Conservation (phyloP, 35 echinoderm and acorn worm species). For the Heliocidaris tuberculata region DNA sequence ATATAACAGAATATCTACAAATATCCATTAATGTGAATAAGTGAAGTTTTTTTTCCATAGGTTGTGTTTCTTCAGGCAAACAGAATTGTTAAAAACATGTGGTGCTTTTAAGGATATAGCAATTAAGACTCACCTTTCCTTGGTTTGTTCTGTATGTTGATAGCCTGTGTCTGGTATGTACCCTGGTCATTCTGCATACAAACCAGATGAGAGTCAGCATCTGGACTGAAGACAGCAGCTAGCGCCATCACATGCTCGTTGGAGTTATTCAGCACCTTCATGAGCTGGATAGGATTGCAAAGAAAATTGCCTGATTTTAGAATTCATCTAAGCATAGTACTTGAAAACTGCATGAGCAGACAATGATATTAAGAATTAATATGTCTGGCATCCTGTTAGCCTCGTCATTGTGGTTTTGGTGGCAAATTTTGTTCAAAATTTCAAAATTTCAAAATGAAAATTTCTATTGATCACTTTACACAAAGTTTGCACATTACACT, state of each 20-base stretch:
- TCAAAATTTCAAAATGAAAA: too few relatives aligned
- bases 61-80: too few relatives aligned
- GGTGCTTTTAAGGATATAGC: not conserved
- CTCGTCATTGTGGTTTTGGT: too few relatives aligned
- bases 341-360: not conserved
- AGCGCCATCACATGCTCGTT: slow-evolving; percentile 99
- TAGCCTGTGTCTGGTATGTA: slow-evolving; percentile 93
- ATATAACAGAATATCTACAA: too few relatives aligned
- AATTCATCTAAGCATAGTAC: not conserved
- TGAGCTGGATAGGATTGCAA: slow-evolving; percentile 59
- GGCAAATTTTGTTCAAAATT: too few relatives aligned
- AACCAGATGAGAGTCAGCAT: slow-evolving; percentile 94
- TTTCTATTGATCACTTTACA: too few relatives aligned
- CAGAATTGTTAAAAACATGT: too few relatives aligned
- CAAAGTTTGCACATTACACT: too few relatives aligned
- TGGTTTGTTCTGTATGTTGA: slow-evolving; percentile 99
- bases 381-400: too few relatives aligned
- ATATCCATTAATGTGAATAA: too few relatives aligned
- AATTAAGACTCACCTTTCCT: slow-evolving; percentile 69
- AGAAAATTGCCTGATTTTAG: not conserved
- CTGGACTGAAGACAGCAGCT: slow-evolving; percentile 87
- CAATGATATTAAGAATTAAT: not conserved
- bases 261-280: slow-evolving; percentile 99
- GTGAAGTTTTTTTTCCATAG: too few relatives aligned
- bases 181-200: slow-evolving; percentile 98